These are phyloP conservation scores for Prinia subflava DNA, from an alignment of 2,113 vertebrate genomes.

Conservation along the genomic window DNA sequence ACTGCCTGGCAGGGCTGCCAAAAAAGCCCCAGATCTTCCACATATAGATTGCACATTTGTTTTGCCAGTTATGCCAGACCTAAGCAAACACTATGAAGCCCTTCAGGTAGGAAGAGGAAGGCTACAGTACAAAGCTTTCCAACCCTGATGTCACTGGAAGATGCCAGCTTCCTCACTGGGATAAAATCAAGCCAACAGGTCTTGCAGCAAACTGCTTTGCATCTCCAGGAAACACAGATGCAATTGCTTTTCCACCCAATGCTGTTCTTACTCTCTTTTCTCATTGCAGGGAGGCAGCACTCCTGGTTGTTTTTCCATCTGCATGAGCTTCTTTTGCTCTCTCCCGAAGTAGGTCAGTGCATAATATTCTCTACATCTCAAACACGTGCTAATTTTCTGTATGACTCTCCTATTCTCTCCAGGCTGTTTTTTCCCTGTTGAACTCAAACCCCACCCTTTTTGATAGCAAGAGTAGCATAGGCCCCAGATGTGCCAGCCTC, in stretches of 20 bases:
- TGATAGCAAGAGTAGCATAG: neutral
- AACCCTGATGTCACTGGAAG: neutral
- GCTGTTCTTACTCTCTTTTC: neutral
- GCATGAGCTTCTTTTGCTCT: neutral
- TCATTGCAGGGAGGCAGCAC: fast-evolving
- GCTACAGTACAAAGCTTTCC: neutral
- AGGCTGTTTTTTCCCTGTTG: neutral
- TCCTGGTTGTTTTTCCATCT: neutral
- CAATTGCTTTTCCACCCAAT: neutral
- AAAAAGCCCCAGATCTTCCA: neutral
- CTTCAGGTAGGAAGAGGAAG: neutral
- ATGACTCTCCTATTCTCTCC: neutral
- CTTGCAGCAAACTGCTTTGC: neutral
- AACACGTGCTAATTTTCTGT: neutral
- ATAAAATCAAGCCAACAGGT: neutral
- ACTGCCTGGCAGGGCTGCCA: neutral
- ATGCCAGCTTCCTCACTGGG: neutral
- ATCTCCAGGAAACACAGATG: neutral
- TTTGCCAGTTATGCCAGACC: neutral
- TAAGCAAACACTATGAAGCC: neutral
- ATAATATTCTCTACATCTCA: neutral
- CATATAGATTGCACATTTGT: neutral
- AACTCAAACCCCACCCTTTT: neutral
- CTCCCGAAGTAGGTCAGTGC: neutral
- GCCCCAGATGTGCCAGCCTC: neutral